Percentiles rank a stretch among this genome's conserved stretches.
phyloP scores from a whole-genome alignment of 2,888 invertebrate genomes.

The Papilio elwesi region DNA sequence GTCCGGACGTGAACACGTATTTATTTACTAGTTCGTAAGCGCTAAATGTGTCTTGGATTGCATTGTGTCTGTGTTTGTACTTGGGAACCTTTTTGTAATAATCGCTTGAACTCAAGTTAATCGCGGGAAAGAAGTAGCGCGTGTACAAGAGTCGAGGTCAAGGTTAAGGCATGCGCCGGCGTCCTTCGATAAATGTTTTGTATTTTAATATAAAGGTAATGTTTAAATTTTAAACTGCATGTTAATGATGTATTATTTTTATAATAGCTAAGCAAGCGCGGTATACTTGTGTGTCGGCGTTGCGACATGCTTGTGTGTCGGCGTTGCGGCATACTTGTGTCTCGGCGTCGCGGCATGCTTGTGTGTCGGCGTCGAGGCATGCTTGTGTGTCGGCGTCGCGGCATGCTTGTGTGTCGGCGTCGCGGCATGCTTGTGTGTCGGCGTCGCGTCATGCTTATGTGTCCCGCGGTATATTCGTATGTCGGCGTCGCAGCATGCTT shows the following conservation, averaged over 20 bases:
- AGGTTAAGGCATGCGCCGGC: not conserved
- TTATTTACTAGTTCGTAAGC: constrained; percentile 66
- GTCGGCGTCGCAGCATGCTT: no score
- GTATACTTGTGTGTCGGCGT: no score
- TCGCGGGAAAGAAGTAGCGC: not conserved
- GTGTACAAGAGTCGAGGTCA: not conserved
- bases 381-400: no score
- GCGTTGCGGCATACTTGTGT: not conserved
- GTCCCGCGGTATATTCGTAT: no score
- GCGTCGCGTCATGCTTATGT: no score
- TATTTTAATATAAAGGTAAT: constrained; percentile 5
- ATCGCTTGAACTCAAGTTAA: not conserved
- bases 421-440: not conserved
- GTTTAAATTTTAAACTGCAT: not conserved
- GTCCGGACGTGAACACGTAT: constrained; percentile 53
- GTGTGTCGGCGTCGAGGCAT: no score
- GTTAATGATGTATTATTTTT: constrained; percentile 11
- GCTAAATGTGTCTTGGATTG: constrained; percentile 63
- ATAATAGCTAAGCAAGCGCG: not conserved
- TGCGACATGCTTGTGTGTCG: not conserved
- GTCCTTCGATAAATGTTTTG: not conserved
- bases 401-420: no score
- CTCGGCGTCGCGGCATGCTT: not conserved
- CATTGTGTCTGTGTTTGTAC: constrained; percentile 51
- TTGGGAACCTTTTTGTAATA: constrained; percentile 39